Evolutionary conservation across 2,113 vertebrate species (phyloP).

Genomic region (Callionymus lyra): DNA sequence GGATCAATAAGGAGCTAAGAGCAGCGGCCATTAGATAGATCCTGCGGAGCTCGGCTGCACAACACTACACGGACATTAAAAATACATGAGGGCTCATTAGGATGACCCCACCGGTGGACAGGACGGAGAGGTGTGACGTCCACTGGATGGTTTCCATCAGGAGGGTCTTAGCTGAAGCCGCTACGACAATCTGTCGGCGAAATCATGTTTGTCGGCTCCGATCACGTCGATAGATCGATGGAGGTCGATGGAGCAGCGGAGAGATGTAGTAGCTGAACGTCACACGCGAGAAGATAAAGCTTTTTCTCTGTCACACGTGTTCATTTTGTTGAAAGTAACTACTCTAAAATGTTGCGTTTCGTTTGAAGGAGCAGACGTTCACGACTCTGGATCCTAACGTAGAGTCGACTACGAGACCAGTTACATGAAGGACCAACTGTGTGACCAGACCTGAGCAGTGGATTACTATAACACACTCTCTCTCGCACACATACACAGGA

Average conservation of each 20-base stretch:
- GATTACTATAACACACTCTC: too few relatives aligned
- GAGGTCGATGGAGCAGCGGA: constrained; percentile 35
- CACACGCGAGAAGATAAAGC: constrained; percentile 30
- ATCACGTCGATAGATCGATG: constrained; percentile 58
- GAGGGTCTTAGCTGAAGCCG: constrained; percentile 14
- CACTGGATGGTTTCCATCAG: constrained; percentile 20
- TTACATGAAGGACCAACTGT: too few relatives aligned
- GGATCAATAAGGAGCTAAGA: constrained; percentile 51
- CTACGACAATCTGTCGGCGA: constrained; percentile 32
- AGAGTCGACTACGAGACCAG: too few relatives aligned
- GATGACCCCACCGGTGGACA: constrained; percentile 19
- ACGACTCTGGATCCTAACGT: too few relatives aligned
- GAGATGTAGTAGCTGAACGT: constrained; percentile 37
- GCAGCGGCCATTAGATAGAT: constrained; percentile 44
- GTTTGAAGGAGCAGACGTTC: too few relatives aligned
- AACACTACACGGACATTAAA: constrained; percentile 46
- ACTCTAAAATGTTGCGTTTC: too few relatives aligned
- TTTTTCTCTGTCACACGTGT: too few relatives aligned
- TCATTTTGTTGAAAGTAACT: too few relatives aligned
- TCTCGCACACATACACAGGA: too few relatives aligned
- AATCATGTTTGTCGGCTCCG: constrained; percentile 46
- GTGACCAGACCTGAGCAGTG: too few relatives aligned
- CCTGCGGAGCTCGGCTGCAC: constrained; percentile 12
- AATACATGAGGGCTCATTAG: constrained; percentile 56
- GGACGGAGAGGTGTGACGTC: constrained; percentile 29